These are phyloP conservation scores for Drosophila aff. DNA, from an alignment of 1,140 invertebrate genomes.

Conservation along the genomic window DNA sequence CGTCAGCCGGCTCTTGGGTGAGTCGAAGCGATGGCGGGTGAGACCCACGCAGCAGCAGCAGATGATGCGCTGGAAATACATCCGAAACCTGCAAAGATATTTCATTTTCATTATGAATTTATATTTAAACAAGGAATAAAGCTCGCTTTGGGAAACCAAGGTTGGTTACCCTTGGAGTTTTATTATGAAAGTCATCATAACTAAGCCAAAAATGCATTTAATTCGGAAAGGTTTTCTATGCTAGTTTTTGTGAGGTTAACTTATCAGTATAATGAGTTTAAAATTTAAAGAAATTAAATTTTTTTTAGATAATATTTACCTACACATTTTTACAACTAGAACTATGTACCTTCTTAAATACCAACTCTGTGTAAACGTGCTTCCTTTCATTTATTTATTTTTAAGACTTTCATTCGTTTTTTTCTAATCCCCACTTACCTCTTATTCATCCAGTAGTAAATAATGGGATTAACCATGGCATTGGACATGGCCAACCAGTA, in stretches of 20 bases:
- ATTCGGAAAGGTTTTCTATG: too few species aligned
- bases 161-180: too few species aligned
- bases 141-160: too few species aligned
- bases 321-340: too few species aligned
- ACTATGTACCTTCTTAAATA: background rate
- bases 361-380: background rate
- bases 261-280: too few species aligned
- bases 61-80: constrained; percentile 86
- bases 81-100: constrained; percentile 85
- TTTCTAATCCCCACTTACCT: constrained; percentile 85
- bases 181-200: too few species aligned
- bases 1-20: constrained; percentile 62
- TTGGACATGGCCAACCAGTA: constrained; percentile 97
- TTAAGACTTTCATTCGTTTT: background rate
- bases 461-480: constrained; percentile 95
- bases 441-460: constrained; percentile 97
- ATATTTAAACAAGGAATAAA: too few species aligned
- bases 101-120: background rate
- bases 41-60: constrained; percentile 85
- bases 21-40: constrained; percentile 59
- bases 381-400: background rate
- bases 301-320: too few species aligned
- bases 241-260: too few species aligned
- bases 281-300: too few species aligned
- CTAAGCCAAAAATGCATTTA: too few species aligned